Conservation (phyloP, 2,888 invertebrate genomes). For the Portevinia maculata region DNA sequence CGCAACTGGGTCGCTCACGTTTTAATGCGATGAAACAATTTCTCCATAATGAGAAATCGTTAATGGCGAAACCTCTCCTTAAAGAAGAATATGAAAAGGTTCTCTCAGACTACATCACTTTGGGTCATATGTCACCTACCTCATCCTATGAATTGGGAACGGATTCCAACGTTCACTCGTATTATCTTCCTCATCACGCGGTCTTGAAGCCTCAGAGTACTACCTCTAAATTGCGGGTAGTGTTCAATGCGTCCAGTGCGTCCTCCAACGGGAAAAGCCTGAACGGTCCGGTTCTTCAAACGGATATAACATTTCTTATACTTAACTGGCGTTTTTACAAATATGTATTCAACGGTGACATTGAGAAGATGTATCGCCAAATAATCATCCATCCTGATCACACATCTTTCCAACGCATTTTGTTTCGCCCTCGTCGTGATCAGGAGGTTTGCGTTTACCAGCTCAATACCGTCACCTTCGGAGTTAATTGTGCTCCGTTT, state of each 20-base stretch:
- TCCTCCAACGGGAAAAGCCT: neutral
- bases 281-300: neutral
- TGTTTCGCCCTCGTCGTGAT: neutral
- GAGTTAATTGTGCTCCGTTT: neutral
- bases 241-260: neutral
- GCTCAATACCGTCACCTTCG: conserved; percentile 7
- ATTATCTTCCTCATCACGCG: neutral
- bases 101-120: too few species aligned
- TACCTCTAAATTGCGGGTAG: neutral
- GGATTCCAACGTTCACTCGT: neutral
- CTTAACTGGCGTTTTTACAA: neutral
- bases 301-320: neutral
- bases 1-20: neutral
- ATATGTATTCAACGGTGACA: conserved; percentile 16
- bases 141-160: neutral
- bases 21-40: neutral
- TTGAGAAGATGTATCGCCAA: conserved; percentile 29
- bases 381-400: conserved; percentile 10
- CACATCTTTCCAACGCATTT: conserved; percentile 15
- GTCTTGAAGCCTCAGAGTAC: neutral
- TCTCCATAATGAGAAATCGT: neutral
- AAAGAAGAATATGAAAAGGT: conserved; percentile 10
- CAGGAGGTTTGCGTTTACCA: neutral
- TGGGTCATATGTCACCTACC: neutral
- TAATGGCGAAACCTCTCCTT: neutral